phyloP scores from a whole-genome alignment of 2,113 vertebrate genomes.

The Aix galericulata region DNA sequence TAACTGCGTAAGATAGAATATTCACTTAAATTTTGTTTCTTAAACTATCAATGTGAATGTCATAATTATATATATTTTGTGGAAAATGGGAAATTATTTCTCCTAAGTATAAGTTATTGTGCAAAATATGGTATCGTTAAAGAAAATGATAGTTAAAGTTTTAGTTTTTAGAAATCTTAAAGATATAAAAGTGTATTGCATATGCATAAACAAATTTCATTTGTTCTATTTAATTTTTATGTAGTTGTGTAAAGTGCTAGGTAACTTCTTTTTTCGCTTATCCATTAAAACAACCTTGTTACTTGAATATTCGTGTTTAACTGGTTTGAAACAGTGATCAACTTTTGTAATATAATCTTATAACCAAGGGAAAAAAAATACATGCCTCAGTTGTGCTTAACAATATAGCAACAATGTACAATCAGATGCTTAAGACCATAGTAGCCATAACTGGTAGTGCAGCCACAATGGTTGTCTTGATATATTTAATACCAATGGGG shows the following conservation, averaged over 20 bases:
- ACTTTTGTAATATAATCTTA: conserved; percentile 55
- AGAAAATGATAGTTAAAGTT: conserved; percentile 80
- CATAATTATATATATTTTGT: conserved; percentile 85
- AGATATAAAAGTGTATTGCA: conserved; percentile 79
- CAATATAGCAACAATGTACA: conserved; percentile 35
- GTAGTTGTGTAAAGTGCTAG: conserved; percentile 79
- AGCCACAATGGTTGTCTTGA: not conserved
- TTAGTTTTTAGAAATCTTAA: conserved; percentile 82
- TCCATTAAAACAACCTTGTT: conserved; percentile 76
- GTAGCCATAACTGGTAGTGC: conserved; percentile 44
- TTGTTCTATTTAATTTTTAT: conserved; percentile 85
- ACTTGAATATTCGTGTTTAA: conserved; percentile 81
- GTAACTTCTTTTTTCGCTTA: conserved; percentile 62
- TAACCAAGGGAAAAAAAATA: conserved; percentile 46
- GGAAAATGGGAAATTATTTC: conserved; percentile 77
- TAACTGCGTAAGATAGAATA: conserved; percentile 65
- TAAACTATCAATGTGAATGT: conserved; percentile 85
- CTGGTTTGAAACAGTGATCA: conserved; percentile 70
- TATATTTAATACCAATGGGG: conserved; percentile 20
- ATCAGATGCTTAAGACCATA: conserved; percentile 32
- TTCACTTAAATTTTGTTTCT: conserved; percentile 78
- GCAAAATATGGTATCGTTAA: conserved; percentile 79
- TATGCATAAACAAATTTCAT: conserved; percentile 78
- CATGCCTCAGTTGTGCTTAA: conserved; percentile 47
- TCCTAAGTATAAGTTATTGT: conserved; percentile 86